Conservation (phyloP, 2,888 invertebrate genomes). For the Tetheella fluctuosa region DNA sequence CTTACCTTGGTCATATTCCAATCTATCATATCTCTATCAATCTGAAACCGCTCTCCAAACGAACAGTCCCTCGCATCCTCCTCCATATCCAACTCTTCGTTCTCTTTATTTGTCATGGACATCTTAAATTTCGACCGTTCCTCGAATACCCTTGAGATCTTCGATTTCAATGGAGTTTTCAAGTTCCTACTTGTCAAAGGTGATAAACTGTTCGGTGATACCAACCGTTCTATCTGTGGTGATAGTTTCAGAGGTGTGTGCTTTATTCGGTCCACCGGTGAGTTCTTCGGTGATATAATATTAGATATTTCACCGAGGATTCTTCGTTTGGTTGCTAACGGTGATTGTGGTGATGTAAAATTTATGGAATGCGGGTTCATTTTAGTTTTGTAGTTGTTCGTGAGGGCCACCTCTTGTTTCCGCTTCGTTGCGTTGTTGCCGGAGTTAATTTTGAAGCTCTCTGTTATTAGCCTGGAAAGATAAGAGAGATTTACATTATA, state of each 20-base stretch:
- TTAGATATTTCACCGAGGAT: conserved; percentile 63
- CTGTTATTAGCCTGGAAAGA: conserved; percentile 79
- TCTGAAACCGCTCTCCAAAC: conserved; percentile 54
- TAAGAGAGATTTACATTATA: neutral
- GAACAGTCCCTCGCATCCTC: conserved; percentile 74
- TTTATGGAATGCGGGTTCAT: conserved; percentile 72
- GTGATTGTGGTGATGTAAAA: conserved; percentile 61
- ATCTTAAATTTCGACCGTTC: conserved; percentile 67
- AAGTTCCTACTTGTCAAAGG: conserved; percentile 40
- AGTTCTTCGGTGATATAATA: conserved; percentile 23
- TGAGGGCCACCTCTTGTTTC: conserved; percentile 66
- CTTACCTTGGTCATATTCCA: conserved; percentile 70
- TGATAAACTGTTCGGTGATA: conserved; percentile 39
- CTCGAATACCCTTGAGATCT: conserved; percentile 66
- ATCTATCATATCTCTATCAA: conserved; percentile 39
- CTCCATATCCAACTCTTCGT: conserved; percentile 59
- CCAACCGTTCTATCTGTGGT: conserved; percentile 54
- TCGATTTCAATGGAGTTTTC: conserved; percentile 41
- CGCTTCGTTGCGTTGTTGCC: conserved; percentile 73
- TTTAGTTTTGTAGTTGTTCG: conserved; percentile 67
- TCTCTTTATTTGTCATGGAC: conserved; percentile 63
- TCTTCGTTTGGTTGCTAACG: conserved; percentile 59
- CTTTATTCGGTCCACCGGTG: conserved; percentile 28
- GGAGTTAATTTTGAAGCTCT: conserved; percentile 81
- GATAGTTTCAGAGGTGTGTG: conserved; percentile 40